A percentile compares a stretch with the other conserved stretches of the same genome.
Evolutionary conservation across 2,113 vertebrate genomes (phyloP).

Genomic region (Hucho hucho): DNA sequence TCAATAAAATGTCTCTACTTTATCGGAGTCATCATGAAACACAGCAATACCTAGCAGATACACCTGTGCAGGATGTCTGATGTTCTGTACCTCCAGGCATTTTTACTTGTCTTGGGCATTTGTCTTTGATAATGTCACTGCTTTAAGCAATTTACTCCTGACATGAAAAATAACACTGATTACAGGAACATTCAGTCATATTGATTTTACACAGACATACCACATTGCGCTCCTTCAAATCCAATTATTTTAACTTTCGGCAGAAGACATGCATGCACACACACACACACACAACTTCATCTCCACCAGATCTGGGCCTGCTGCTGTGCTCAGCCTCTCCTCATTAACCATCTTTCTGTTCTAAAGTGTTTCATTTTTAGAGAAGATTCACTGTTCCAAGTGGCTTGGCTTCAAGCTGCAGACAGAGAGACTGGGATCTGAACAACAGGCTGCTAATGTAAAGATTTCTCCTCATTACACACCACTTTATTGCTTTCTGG

Average conservation of each 20-base stretch:
- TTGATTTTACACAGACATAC: background rate
- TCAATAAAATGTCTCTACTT: no score
- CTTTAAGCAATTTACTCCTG: background rate
- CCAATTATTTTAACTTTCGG: background rate
- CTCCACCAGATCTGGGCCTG: background rate
- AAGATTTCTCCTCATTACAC: conserved; percentile 20
- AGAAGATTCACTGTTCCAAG: conserved; percentile 8
- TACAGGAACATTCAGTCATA: background rate
- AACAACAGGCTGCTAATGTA: conserved; percentile 3
- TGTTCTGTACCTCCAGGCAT: background rate
- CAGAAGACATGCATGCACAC: background rate
- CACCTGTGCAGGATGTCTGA: background rate
- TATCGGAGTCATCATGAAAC: background rate
- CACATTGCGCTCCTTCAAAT: background rate
- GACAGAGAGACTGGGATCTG: conserved; percentile 1
- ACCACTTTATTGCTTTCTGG: conserved; percentile 23
- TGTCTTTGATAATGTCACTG: conserved; percentile 1
- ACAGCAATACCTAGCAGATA: background rate
- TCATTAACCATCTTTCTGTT: conserved; percentile 16
- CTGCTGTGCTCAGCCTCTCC: conserved; percentile 33
- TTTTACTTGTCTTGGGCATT: background rate
- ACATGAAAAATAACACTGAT: background rate
- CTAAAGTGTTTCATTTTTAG: background rate
- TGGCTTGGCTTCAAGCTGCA: conserved; percentile 17
- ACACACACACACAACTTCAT: background rate